Evolutionary conservation across 2,113 vertebrate genomes (phyloP), one percentile per base, ranked within the genome.

Genomic region (Paedocypris sp.): DNA sequence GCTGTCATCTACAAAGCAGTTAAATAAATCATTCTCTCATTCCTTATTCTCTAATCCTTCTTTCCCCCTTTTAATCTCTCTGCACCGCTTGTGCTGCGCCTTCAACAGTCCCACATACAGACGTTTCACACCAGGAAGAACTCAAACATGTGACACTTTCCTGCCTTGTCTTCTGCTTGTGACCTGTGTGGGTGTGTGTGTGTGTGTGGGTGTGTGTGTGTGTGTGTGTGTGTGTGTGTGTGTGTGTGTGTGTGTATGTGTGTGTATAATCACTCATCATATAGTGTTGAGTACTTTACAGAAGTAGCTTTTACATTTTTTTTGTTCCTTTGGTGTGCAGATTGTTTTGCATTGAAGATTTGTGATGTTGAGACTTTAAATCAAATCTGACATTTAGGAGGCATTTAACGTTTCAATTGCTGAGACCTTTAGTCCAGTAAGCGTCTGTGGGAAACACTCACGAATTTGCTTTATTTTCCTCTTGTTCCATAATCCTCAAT

Each of bases 21-120:
- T 70, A 67, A 67, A 71, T 71, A 67, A 71, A 67, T 64, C 28
- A 67, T 71, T 71, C 60, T 54, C 47, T 43, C 39, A 62, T 69
- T 66, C 59, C 49, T 31, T 50, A 42, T 60, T 58, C 28, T 66
- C 57, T 58, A 32, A 23, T 52, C 52, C 28, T 38, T 60, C 45
- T 46, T 36, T 57, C 29, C n/a, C 29, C 61, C 32, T 35, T 54
- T 56, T 50, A 47, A 60, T 69, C 36, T 59, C 9, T 6, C 18
- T 4, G 35, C 18, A 15, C 53, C n/a, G 23, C 38, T 8, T 9
- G 36, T 51, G 32, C 45, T 57, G 19, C 23, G 26, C 50, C 62
- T 52, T 63, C 38, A 51, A 60, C 45, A 57, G 39, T 62, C 33
- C 31, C 35, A 51, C 53, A 51, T 26, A 60, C 54, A 49, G 46